These are phyloP conservation scores for Oedothorax gibbosus DNA, from an alignment of 1,140 invertebrate genomes.

Conservation along the genomic window DNA sequence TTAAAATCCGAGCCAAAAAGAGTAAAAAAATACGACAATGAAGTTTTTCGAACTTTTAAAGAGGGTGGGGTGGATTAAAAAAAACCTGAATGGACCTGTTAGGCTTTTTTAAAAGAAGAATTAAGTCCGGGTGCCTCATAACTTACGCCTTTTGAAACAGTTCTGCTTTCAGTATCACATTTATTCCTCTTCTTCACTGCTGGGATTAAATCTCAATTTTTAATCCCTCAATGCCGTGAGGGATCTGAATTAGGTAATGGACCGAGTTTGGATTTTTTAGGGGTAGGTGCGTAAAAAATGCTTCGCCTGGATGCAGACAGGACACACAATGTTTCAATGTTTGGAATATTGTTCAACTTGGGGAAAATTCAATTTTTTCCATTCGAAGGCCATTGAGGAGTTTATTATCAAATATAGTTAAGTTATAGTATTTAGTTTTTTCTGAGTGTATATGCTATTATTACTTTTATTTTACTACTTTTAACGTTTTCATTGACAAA, in stretches of 20 bases:
- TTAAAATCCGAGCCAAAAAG: constrained; percentile 3
- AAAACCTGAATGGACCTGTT: constrained; percentile 45
- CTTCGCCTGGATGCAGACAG: no score
- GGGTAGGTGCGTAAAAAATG: neutral
- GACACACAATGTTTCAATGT: no score
- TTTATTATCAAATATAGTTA: no score
- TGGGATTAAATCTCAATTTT: constrained; percentile 10
- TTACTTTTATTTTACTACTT: no score
- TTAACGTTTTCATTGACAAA: no score
- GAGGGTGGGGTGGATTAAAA: constrained; percentile 46
- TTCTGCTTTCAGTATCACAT: constrained; percentile 3
- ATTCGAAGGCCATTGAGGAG: no score
- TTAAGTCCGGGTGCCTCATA: constrained; percentile 22
- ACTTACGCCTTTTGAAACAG: constrained; percentile 15
- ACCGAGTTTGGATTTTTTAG: constrained; percentile 15
- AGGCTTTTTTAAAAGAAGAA: constrained; percentile 29
- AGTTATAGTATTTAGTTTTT: no score
- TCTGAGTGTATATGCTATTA: no score
- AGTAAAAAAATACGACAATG: constrained; percentile 2
- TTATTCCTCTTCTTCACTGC: neutral
- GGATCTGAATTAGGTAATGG: constrained; percentile 11
- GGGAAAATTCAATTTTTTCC: no score
- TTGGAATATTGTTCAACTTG: no score
- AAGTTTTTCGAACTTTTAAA: constrained; percentile 37
- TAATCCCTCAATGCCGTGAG: constrained; percentile 27